Percentiles rank a stretch among this genome's conserved stretches.
These are phyloP conservation scores for Spongilla lacustris DNA, from an alignment of 37 sponge, comb jelly and placozoan species.

Conservation along the genomic window DNA sequence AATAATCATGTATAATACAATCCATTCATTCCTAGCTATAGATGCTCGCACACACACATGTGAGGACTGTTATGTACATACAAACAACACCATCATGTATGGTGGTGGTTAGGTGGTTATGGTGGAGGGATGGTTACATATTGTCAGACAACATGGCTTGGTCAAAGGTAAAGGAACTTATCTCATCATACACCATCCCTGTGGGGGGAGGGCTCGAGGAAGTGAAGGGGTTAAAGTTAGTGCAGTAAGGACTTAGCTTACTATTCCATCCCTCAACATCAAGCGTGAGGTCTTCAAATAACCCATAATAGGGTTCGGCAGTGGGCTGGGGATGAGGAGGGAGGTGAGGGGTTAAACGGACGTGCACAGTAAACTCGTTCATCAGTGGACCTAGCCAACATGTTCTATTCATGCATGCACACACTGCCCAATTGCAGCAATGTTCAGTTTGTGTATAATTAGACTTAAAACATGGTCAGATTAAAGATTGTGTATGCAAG, in stretches of 20 bases:
- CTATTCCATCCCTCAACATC: slow-evolving; percentile 50
- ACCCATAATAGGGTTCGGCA: slow-evolving; percentile 56
- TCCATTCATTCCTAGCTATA: no score
- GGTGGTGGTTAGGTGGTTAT: no score
- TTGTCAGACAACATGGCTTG: slow-evolving; percentile 34
- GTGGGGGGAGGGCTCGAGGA: background rate
- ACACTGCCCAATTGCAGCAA: no score
- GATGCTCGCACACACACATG: no score
- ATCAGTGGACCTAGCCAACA: background rate
- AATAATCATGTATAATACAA: no score
- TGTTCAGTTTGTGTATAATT: no score
- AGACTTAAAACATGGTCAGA: no score
- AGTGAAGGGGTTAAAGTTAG: background rate
- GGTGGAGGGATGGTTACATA: background rate
- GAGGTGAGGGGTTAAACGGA: no score
- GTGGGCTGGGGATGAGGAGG: slow-evolving; percentile 30
- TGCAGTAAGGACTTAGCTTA: slow-evolving; percentile 3
- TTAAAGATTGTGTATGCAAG: background rate
- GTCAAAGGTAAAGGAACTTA: slow-evolving; percentile 42
- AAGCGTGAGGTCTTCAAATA: slow-evolving; percentile 49
- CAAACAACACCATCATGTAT: no score
- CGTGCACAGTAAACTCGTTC: no score
- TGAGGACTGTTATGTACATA: no score
- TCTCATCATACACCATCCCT: slow-evolving; percentile 53
- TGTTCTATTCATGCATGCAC: background rate